Conservation (phyloP, 2,113 vertebrate genomes). For the Malaclemys terrapin region DNA sequence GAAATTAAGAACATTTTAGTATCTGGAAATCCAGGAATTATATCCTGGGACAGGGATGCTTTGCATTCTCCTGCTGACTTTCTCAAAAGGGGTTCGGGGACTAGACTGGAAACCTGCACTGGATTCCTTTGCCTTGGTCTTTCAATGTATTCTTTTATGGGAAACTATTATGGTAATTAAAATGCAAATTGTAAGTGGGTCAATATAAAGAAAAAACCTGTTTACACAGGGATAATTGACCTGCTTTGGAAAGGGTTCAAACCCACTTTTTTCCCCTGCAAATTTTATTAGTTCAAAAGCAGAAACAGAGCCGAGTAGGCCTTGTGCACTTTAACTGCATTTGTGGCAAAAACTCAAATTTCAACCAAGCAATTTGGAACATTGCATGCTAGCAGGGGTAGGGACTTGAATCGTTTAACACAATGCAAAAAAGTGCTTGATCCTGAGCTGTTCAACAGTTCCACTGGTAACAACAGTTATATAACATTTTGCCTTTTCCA, state of each 20-base stretch:
- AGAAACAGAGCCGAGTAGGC: background rate
- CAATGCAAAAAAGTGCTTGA: background rate
- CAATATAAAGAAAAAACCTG: background rate
- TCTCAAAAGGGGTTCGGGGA: background rate
- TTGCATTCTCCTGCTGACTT: background rate
- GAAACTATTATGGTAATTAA: background rate
- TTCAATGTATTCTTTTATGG: background rate
- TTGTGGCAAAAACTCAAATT: background rate
- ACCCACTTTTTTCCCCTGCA: background rate
- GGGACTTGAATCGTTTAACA: background rate
- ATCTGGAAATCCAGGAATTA: background rate
- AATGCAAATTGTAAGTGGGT: background rate
- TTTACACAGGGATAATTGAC: background rate
- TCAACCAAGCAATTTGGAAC: background rate
- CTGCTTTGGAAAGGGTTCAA: background rate
- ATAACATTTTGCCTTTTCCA: background rate
- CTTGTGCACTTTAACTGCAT: background rate
- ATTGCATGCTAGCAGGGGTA: background rate
- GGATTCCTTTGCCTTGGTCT: background rate
- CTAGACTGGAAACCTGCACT: background rate
- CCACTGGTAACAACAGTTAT: background rate
- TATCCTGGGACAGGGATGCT: background rate
- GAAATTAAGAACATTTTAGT: background rate
- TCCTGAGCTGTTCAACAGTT: background rate
- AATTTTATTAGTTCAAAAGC: background rate